Evolutionary conservation across 2,113 vertebrate genomes (phyloP).

Genomic region (Mystacornis crossleyi): DNA sequence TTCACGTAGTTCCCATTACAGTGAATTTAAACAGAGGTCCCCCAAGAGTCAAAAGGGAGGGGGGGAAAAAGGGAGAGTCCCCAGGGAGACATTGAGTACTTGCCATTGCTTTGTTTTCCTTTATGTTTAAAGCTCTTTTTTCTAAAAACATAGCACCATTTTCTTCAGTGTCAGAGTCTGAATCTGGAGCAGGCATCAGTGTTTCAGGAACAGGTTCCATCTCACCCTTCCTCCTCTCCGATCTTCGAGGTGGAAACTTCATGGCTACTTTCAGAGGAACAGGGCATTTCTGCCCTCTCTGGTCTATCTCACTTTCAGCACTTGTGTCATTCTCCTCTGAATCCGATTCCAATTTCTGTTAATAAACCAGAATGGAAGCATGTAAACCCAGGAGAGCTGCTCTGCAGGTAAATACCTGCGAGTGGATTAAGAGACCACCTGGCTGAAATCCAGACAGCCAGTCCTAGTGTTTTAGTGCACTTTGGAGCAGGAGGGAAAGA

Average conservation of each 20-base stretch:
- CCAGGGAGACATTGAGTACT: not conserved
- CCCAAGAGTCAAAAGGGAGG: not conserved
- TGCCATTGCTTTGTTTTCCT: conserved; percentile 98
- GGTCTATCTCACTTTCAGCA: conserved; percentile 40
- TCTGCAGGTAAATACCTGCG: not conserved
- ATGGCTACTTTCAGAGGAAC: conserved; percentile 84
- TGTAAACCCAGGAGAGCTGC: not conserved
- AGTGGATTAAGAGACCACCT: not conserved
- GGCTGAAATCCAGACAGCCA: not conserved
- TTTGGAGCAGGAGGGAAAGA: accelerated
- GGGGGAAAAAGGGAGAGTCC: not conserved
- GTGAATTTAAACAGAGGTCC: not conserved
- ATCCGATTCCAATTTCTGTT: conserved; percentile 61
- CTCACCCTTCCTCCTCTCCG: conserved; percentile 45
- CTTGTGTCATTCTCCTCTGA: not conserved
- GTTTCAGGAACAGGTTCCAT: conserved; percentile 44
- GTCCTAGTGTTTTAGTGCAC: not conserved
- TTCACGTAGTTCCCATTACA: not conserved
- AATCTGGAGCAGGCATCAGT: conserved; percentile 22
- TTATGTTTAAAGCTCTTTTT: conserved; percentile 95
- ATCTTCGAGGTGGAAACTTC: conserved; percentile 82
- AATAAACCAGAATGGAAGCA: not conserved
- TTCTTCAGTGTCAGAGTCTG: conserved; percentile 74
- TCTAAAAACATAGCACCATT: conserved; percentile 82
- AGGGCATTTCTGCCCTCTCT: conserved; percentile 29